Evolutionary conservation across 2,797 vertebrate genomes (phyloP).

Genomic region (Glyptemys insculpta): DNA sequence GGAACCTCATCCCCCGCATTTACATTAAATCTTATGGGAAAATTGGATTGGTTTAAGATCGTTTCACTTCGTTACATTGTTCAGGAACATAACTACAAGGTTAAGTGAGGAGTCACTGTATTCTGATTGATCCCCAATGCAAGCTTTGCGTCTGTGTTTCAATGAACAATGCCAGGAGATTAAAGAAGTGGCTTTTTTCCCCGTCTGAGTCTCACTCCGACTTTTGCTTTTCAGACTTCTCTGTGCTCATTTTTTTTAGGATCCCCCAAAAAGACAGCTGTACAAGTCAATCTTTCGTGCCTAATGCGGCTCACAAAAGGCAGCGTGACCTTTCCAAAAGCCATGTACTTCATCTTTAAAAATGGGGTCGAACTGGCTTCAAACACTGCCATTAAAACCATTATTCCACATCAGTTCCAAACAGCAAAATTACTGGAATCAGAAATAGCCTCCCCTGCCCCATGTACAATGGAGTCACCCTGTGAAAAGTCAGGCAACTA

Average conservation of each 20-base stretch:
- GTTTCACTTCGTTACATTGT: too few relatives aligned
- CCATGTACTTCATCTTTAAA: neutral
- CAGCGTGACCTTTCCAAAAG: neutral
- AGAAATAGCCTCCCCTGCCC: neutral
- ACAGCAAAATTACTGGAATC: accelerated
- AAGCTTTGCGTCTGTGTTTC: neutral
- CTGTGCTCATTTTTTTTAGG: neutral
- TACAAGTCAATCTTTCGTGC: neutral
- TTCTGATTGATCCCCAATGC: neutral
- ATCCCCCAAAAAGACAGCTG: neutral
- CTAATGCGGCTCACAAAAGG: accelerated
- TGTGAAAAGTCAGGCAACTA: accelerated
- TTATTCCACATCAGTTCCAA: accelerated
- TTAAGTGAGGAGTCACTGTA: too few relatives aligned
- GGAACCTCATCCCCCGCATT: too few relatives aligned
- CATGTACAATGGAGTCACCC: neutral
- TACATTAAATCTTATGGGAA: too few relatives aligned
- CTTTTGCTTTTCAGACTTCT: neutral
- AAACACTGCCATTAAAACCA: neutral
- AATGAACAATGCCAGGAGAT: neutral
- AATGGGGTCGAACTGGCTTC: neutral
- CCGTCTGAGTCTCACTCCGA: neutral
- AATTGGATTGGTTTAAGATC: too few relatives aligned
- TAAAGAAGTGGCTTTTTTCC: neutral
- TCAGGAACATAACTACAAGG: too few relatives aligned